Evolutionary conservation across 1,140 invertebrate species (phyloP).

Genomic region (Formica selysi): DNA sequence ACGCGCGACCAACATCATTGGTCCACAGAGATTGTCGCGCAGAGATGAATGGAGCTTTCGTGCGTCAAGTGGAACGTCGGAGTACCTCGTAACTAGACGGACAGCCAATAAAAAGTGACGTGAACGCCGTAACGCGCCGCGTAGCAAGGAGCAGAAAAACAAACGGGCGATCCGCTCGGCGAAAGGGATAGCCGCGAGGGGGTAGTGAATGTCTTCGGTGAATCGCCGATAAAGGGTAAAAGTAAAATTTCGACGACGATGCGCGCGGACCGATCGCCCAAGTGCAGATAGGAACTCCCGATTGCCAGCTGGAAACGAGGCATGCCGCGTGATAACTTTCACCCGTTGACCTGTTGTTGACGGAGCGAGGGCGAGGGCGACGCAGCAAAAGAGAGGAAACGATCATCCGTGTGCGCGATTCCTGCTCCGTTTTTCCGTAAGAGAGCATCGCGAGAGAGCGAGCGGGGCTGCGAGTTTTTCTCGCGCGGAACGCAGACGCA

Average conservation of each 20-base stretch:
- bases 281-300: background rate
- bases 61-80: background rate
- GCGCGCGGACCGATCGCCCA: background rate
- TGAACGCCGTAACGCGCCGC: background rate
- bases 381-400: conserved; percentile 29
- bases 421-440: conserved; percentile 27
- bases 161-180: background rate
- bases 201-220: conserved; percentile 13
- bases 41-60: conserved; percentile 15
- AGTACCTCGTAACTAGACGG: background rate
- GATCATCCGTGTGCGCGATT: background rate
- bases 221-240: conserved; percentile 2
- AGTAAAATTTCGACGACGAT: background rate
- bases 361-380: background rate
- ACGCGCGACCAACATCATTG: conserved; percentile 7
- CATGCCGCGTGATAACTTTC: conserved; percentile 46
- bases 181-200: background rate
- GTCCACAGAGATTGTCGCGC: background rate
- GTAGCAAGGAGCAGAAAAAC: conserved; percentile 22
- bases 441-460: background rate
- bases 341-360: conserved; percentile 27
- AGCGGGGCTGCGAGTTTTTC: background rate
- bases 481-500: background rate
- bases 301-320: background rate
- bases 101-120: background rate